phyloP scores from a whole-genome alignment of 2,113 vertebrate species.

The Corapipo altera region DNA sequence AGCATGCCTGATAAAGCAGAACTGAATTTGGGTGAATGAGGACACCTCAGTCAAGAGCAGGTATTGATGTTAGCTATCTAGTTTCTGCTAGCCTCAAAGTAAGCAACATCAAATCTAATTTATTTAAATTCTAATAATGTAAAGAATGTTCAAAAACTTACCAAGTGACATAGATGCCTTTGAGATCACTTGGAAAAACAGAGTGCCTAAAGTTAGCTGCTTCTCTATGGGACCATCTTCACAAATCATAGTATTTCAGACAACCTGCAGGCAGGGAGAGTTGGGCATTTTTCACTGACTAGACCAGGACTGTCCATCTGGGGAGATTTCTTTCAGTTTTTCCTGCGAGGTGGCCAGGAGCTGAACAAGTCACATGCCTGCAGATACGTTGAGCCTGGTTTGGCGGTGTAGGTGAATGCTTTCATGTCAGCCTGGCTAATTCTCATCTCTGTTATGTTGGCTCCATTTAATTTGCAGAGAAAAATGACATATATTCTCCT shows the following conservation, averaged over 20 bases:
- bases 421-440: neutral
- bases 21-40: neutral
- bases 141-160: neutral
- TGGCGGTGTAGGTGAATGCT: neutral
- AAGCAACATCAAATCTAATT: neutral
- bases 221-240: neutral
- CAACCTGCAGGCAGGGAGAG: neutral
- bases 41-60: neutral
- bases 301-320: neutral
- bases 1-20: neutral
- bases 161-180: neutral
- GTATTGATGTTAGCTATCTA: neutral
- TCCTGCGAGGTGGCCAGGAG: neutral
- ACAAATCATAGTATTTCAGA: neutral
- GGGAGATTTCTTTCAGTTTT: neutral
- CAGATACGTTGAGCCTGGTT: neutral
- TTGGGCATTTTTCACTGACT: neutral
- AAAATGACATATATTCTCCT: neutral
- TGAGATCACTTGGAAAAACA: neutral
- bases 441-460: neutral
- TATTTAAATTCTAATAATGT: neutral
- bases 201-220: neutral
- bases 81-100: neutral
- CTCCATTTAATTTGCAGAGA: neutral
- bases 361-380: neutral